These are phyloP conservation scores for Schizothorax lantsangensis DNA, from an alignment of 2,797 vertebrate genomes.

Conservation along the genomic window DNA sequence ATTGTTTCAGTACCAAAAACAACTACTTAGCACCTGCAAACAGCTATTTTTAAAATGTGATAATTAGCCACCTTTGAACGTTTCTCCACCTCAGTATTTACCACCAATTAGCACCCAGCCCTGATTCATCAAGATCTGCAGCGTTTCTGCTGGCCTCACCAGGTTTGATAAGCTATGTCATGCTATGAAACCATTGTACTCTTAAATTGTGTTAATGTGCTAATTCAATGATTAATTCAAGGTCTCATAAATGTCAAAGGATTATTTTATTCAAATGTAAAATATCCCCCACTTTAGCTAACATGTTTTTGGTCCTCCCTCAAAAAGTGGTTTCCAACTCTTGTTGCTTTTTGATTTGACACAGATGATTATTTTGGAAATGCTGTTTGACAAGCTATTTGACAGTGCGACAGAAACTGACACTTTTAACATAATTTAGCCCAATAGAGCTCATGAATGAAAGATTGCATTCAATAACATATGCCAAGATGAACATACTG, in stretches of 20 bases:
- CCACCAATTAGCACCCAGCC: conserved; percentile 26
- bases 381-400: not conserved
- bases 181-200: not conserved
- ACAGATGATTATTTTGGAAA: not conserved
- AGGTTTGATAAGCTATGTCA: not conserved
- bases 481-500: not conserved
- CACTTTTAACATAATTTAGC: not conserved
- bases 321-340: not conserved
- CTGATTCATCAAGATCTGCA: conserved; percentile 12
- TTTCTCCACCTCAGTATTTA: not conserved
- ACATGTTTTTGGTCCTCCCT: not conserved
- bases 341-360: not conserved
- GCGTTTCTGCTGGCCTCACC: not conserved
- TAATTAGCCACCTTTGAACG: conserved; percentile 5
- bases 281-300: not conserved
- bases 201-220: not conserved
- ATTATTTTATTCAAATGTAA: not conserved
- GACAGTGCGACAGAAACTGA: not conserved
- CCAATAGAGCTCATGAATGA: not conserved
- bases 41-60: conserved; percentile 25
- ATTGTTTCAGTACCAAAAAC: not conserved
- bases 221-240: not conserved
- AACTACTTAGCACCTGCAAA: not conserved
- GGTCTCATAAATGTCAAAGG: not conserved
- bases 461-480: not conserved